Conservation (phyloP, 1,140 invertebrate species). For the Trachymyrmex septentrionalis region DNA sequence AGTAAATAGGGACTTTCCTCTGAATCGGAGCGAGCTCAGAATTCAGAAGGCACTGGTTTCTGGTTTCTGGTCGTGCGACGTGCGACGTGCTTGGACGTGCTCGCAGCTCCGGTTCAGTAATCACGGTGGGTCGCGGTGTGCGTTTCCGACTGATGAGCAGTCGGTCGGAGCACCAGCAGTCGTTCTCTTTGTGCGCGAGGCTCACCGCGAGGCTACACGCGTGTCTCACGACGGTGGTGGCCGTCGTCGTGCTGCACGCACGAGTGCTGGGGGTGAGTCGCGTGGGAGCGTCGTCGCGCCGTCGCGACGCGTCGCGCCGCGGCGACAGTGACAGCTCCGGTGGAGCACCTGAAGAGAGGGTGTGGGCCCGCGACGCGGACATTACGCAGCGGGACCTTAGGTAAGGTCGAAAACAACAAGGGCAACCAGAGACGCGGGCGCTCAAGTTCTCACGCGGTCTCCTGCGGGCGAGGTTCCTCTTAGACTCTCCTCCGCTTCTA, state of each 20-base stretch:
- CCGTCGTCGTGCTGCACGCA: neutral
- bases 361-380: conserved; percentile 75
- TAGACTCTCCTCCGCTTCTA: neutral
- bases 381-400: conserved; percentile 64
- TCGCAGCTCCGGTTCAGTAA: conserved; percentile 72
- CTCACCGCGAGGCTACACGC: neutral
- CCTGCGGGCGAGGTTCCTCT: neutral
- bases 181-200: conserved; percentile 56
- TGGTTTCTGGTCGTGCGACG: conserved; percentile 57
- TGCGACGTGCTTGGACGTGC: conserved; percentile 66
- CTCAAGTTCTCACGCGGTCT: too few relatives aligned
- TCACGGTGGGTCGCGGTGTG: conserved; percentile 68
- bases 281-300: conserved; percentile 56
- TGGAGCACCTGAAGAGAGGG: conserved; percentile 64
- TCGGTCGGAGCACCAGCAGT: neutral
- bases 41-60: conserved; percentile 62
- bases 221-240: neutral
- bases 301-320: conserved; percentile 57
- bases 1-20: conserved; percentile 12
- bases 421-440: neutral
- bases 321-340: conserved; percentile 70
- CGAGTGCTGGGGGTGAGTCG: conserved; percentile 29
- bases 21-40: neutral
- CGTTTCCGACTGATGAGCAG: conserved; percentile 57
- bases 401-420: conserved; percentile 69